Base-by-base conservation (phyloP, 1,140 invertebrate species). In the Dendrolimus kikuchii region DNA sequence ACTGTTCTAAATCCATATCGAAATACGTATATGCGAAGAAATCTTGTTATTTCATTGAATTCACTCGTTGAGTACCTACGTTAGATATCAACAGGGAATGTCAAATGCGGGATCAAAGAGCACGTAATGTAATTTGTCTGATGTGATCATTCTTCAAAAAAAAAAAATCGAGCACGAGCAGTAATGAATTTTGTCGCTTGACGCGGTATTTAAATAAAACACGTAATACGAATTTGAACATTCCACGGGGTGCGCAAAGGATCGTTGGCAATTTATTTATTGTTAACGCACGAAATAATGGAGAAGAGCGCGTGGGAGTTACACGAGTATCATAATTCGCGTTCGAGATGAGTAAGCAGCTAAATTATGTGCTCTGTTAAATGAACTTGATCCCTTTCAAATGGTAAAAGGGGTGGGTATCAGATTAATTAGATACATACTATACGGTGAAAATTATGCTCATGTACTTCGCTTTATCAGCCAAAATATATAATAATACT, bases 201-300 rank as follows among this genome's bases (percentile, higher is more conserved):
- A 9, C 49, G 54, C 45, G 61, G 51, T 55, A 52, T 60, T 62
- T 53, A 59, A 49, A 59, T 54, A 47, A 54, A 48, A 47, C 40
- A 48, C 45, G 44, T 55, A 44, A 47, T 53, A 49, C 46, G 51
- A 58, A 58, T 58, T 58, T 58, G 47, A 58, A 40, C 46, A 58
- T 58, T 52, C 49, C 58, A 49, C 45, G 40, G 49, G 48, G 51
- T 50, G 53, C 41, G 53, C 52, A 48, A 40, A 58, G 53, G 58
- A 60, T 53, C 51, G 54, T 51, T 48, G 53, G 62, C 65, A 74
- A 74, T 77, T 70, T 71, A 68, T 72, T 74, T 74, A 71, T 67
- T 63, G 60, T 61, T 64, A 56, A 58, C 53, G 62, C 55, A 59
- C 53, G 59, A 55, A 51, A 59, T 67, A 65, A 73, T 60, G 58